phyloP scores from a whole-genome alignment of 1,140 invertebrate species.

The Scaptodrosophila lebanonensis region DNA sequence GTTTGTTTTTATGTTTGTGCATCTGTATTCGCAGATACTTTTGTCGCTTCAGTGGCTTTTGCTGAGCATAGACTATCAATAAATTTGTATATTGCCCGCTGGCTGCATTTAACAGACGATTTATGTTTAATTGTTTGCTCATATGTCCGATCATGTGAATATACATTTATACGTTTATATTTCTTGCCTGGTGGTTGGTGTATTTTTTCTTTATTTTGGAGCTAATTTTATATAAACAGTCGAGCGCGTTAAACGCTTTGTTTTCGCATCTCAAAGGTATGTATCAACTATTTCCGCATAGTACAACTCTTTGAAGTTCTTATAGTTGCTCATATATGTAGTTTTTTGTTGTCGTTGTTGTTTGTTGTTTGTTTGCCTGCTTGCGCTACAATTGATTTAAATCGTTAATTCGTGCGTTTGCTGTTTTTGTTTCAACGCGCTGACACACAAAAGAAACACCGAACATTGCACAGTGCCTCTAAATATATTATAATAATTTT shows the following conservation, averaged over 20 bases:
- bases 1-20: no score
- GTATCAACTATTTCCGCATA: constrained; percentile 72
- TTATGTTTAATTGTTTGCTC: constrained; percentile 61
- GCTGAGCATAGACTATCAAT: no score
- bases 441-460: constrained; percentile 46
- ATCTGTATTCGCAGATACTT: no score
- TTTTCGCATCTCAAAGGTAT: no score
- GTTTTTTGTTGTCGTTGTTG: constrained; percentile 35
- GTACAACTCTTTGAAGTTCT: constrained; percentile 22
- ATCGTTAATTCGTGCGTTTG: constrained; percentile 52
- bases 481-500: no score
- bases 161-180: constrained; percentile 43
- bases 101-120: constrained; percentile 37
- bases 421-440: constrained; percentile 2
- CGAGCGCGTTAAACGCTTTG: no score
- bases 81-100: constrained; percentile 18
- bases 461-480: no score
- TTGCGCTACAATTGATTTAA: constrained; percentile 47
- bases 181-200: constrained; percentile 10
- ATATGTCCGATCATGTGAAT: constrained; percentile 45
- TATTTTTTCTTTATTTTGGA: constrained; percentile 33
- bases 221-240: constrained; percentile 51
- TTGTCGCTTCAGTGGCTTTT: no score
- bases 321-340: constrained; percentile 22
- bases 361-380: constrained; percentile 37